Percentiles rank a stretch among this genome's conserved stretches.
These are phyloP conservation scores for Agriopis aurantiaria DNA, from an alignment of 2,888 invertebrate genomes.

Conservation along the genomic window DNA sequence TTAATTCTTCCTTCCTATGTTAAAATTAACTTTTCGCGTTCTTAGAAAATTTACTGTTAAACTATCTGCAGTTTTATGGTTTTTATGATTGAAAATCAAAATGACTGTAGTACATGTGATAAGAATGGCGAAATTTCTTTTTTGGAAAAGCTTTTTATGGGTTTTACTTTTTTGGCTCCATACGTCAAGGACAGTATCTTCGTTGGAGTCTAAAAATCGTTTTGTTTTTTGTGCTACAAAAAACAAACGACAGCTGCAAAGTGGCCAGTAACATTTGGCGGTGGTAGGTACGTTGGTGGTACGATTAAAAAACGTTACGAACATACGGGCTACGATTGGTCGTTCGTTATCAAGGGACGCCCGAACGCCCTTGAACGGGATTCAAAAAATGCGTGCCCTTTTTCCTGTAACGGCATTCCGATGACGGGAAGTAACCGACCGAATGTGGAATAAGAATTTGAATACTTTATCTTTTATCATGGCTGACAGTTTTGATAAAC, in stretches of 20 bases:
- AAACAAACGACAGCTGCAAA: conserved; percentile 31
- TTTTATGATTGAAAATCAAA: not conserved
- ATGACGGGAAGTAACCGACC: conserved; percentile 16
- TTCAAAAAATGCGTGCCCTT: conserved; percentile 66
- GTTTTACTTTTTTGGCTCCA: not conserved
- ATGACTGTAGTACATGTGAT: no score
- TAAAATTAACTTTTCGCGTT: conserved; percentile 51
- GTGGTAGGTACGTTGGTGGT: conserved; percentile 2
- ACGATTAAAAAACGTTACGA: conserved; percentile 69
- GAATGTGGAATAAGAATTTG: conserved; percentile 1
- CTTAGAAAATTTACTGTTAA: not conserved
- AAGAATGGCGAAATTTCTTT: no score
- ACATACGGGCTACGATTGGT: conserved; percentile 67
- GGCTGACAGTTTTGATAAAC: not conserved
- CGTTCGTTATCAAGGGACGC: conserved; percentile 78
- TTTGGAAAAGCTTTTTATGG: no score
- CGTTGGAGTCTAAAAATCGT: not conserved
- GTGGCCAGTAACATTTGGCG: conserved; percentile 38
- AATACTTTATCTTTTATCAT: conserved; percentile 19
- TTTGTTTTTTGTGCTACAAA: not conserved
- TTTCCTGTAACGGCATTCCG: conserved; percentile 58
- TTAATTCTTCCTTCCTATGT: conserved; percentile 53
- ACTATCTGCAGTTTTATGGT: not conserved
- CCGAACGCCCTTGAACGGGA: conserved; percentile 64
- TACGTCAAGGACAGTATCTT: not conserved